Base-by-base conservation (phyloP, 2,797 vertebrate genomes). In the Leptoclinus maculatus region DNA sequence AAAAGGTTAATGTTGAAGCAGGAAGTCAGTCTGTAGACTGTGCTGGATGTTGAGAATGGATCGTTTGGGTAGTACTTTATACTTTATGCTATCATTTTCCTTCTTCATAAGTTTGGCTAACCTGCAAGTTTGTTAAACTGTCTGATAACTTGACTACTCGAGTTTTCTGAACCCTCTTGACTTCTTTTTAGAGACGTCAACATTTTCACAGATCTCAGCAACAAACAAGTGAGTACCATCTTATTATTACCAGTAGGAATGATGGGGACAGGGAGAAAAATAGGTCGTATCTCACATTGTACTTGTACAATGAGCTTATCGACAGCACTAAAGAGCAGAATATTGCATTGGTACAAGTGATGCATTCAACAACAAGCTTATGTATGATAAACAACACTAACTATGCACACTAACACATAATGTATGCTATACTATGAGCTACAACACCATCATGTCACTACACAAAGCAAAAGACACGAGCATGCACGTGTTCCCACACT, bases 391-490 rank as follows among this genome's bases (percentile, higher is more conserved):
- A 66, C 23, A 57, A 36, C 47, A 67, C 36, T 49, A 9, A 63
- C 43, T 74, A 76, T 12, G 8, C 68, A 82, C 57, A 25, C 11
- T 3, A 62, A 66, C 68, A 59, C 56, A n/a, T 2, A 39, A 16
- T 34, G 32, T 49, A 13, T 32, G 19, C 70, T 54, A 58, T 38
- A 66, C 72, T 68, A 65, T 0, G 45, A 70, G 41, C 65, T 54
- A 65, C 39, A 32, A 58, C 76, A 76, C 54, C 49, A 56, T 66
- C 51, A 71, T 63, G 58, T 76, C 80, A 80, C 80, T 45, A 27
- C 85, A 83, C 65, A 73, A 75, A 85, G 73, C 79, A 10, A 67
- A 71, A 68, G 27, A 76, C 51, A 77, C 76, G 29, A 73, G 76
- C 88, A 90, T 91, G 89, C 85, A 79, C 3, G 0, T 57, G 47